Conservation (phyloP, 2,888 invertebrate species). For the Agrenia bidenticulata region DNA sequence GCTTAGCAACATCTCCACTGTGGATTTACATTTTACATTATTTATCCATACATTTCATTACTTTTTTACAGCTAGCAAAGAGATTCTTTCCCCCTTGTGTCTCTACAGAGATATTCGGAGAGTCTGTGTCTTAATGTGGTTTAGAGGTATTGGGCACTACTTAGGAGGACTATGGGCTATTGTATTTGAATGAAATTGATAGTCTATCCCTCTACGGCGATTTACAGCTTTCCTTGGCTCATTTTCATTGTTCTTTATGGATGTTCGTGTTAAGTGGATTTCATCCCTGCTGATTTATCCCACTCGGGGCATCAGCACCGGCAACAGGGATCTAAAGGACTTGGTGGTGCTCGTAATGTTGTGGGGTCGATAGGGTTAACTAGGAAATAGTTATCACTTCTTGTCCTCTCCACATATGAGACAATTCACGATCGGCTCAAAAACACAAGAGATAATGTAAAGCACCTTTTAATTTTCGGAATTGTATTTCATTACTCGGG, state of each 20-base stretch:
- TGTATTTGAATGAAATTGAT: background rate
- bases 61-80: too few relatives aligned
- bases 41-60: slow-evolving; percentile 5
- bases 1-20: background rate
- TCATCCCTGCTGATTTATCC: slow-evolving; percentile 18
- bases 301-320: background rate
- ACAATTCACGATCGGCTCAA: too few relatives aligned
- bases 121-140: too few relatives aligned
- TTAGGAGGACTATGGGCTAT: background rate
- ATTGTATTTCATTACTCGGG: slow-evolving; percentile 6
- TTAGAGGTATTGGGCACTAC: too few relatives aligned
- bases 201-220: background rate
- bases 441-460: slow-evolving; percentile 1
- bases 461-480: slow-evolving; percentile 15
- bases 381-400: slow-evolving; percentile 14
- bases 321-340: too few relatives aligned
- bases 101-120: too few relatives aligned
- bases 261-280: slow-evolving; percentile 14
- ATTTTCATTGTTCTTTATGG: slow-evolving; percentile 16
- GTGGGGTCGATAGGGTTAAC: slow-evolving; percentile 15
- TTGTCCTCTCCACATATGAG: background rate
- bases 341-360: background rate
- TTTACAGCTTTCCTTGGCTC: slow-evolving; percentile 4
- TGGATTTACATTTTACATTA: slow-evolving; percentile 10
- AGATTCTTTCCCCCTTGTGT: too few relatives aligned